Base-by-base conservation (phyloP, 2,888 invertebrate species). In the Volucella bombylans region DNA sequence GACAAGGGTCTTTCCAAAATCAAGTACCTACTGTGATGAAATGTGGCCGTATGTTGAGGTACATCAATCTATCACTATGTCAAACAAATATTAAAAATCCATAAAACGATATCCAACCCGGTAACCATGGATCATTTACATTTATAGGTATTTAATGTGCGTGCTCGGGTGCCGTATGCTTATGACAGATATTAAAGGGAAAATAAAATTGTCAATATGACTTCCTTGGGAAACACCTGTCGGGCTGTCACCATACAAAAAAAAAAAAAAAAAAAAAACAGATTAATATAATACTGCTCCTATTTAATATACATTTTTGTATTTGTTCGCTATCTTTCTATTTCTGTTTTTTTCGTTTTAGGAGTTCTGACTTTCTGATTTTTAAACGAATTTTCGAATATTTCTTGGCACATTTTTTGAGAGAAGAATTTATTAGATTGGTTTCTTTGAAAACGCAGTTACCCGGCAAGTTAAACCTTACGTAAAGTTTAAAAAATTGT, bases 111-210 rank as follows among this genome's bases (percentile, higher is more conserved):
- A 57, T 49, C 57, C 31, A 49, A 14, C 50, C 15, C 31, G 38
- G 6, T 10, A 38, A 23, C 31, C 65, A 74, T 55, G 74, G 50
- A 74, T 10, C 49, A 14, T 43, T 65, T 74, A 74, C 65, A 65
- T 74, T 74, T 65, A 74, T 74, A 65, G 49, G 74, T 50, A 47
- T 74, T 74, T 74, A 74, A 74, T 74, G 57, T 43, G 49, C 45
- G 57, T 65, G 57, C 57, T 57, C 18, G 47, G 57, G 73, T 38
- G 23, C 39, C 15, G 15, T 18, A 39, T 50, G 31, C 31, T 6
- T 6, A 41, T 23, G 68, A 43, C 41, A 57, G 41, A 57, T 43
- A n/a, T 45, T 23, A 18, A 49, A 14, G 11, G 47, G 43, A 47
- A 50, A 10, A 55, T 64, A 73, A 73, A 72, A 74, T 65, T 74